These are phyloP conservation scores for Stenodema calcarata DNA, from an alignment of 2,888 invertebrate genomes.

Conservation along the genomic window DNA sequence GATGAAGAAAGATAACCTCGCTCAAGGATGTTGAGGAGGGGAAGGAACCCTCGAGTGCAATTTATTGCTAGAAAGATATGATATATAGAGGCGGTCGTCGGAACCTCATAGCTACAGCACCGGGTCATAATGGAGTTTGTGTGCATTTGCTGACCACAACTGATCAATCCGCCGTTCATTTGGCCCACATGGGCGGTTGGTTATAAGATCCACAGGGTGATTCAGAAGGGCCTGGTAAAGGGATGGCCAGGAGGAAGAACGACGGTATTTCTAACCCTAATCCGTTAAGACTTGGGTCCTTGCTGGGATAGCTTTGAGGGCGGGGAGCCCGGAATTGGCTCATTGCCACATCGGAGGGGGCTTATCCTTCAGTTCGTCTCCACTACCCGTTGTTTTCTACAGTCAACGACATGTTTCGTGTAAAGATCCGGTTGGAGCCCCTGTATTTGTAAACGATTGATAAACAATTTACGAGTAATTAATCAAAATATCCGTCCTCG, in stretches of 20 bases:
- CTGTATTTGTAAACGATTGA: too few relatives aligned
- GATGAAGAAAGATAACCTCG: slow-evolving; percentile 15
- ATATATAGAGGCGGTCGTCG: background rate
- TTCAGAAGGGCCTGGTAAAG: background rate
- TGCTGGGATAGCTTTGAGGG: background rate
- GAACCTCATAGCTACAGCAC: background rate
- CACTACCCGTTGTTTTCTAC: too few relatives aligned
- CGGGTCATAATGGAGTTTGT: slow-evolving; percentile 22
- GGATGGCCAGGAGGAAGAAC: background rate
- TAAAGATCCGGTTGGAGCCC: background rate
- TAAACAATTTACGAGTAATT: too few relatives aligned
- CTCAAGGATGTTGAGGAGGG: background rate
- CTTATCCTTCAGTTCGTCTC: background rate
- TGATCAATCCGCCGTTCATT: background rate
- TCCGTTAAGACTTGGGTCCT: background rate
- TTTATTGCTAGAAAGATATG: background rate
- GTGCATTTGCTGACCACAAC: slow-evolving; percentile 27
- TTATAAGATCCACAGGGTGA: background rate
- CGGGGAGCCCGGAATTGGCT: background rate
- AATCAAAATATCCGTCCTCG: too few relatives aligned
- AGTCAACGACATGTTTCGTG: background rate
- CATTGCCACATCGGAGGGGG: background rate
- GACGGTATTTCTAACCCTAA: background rate
- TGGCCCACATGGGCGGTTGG: background rate
- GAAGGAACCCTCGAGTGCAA: background rate